phyloP scores from a whole-genome alignment of 1,140 invertebrate species.

The Rhopalosiphum maidis region DNA sequence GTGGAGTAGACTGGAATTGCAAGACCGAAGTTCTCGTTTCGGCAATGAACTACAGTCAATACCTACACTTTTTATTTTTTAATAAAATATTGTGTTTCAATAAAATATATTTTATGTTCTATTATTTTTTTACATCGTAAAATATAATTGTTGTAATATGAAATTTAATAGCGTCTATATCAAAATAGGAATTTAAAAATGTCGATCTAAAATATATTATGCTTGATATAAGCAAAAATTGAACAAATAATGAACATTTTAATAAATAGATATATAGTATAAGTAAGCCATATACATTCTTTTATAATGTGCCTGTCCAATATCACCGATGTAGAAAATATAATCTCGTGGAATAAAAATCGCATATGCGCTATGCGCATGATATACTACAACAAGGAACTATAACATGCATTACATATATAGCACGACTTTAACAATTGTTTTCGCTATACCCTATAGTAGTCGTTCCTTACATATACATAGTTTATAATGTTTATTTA shows the following conservation, averaged over 20 bases:
- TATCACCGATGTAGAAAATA: not conserved
- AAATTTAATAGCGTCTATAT: not conserved
- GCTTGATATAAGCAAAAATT: not conserved
- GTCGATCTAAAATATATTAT: not conserved
- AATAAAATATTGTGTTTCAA: not conserved
- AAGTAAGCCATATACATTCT: not conserved
- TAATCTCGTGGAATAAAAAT: not conserved
- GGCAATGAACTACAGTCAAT: not conserved
- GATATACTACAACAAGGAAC: not conserved
- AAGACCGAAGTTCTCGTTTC: not conserved
- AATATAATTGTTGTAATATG: not conserved
- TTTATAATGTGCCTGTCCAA: not conserved
- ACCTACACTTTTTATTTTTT: not conserved
- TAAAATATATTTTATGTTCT: not conserved
- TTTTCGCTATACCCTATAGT: not conserved
- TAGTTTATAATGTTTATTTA: not conserved
- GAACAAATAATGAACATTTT: not conserved
- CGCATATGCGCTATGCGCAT: not conserved
- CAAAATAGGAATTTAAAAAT: not conserved
- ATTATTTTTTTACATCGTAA: not conserved
- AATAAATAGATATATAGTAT: not conserved
- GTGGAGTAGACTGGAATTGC: not conserved
- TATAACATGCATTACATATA: not conserved
- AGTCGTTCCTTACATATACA: not conserved
- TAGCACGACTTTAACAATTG: not conserved